These are phyloP conservation scores for Syritta pipiens DNA, from an alignment of 2,888 invertebrate species.

Conservation along the genomic window DNA sequence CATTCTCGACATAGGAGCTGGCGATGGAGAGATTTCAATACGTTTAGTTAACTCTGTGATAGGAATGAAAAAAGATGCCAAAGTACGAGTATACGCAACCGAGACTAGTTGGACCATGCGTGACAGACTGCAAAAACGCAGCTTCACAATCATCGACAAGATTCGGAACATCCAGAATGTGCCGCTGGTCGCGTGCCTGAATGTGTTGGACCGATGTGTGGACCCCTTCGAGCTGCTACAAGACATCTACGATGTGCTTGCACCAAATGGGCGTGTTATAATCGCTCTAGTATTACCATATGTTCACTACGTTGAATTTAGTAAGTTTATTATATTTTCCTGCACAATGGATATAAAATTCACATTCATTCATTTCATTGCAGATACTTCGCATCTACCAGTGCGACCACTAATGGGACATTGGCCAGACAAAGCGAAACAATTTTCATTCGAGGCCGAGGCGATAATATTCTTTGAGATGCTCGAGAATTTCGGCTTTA, in stretches of 20 bases:
- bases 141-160: slow-evolving; percentile 76
- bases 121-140: slow-evolving; percentile 85
- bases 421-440: slow-evolving; percentile 84
- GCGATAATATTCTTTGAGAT: slow-evolving; percentile 84
- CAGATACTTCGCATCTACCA: slow-evolving; percentile 83
- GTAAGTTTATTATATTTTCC: slow-evolving; percentile 78
- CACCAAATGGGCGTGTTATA: slow-evolving; percentile 87
- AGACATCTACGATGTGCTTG: slow-evolving; percentile 86
- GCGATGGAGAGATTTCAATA: slow-evolving; percentile 95
- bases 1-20: slow-evolving; percentile 94
- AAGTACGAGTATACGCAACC: slow-evolving; percentile 89
- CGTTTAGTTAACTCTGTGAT: slow-evolving; percentile 86
- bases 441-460: slow-evolving; percentile 87
- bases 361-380: slow-evolving; percentile 54
- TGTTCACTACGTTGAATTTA: slow-evolving; percentile 95
- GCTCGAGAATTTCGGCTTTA: slow-evolving; percentile 84
- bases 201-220: slow-evolving; percentile 95
- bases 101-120: slow-evolving; percentile 96
- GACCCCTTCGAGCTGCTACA: slow-evolving; percentile 88
- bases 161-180: slow-evolving; percentile 76
- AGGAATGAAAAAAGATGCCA: slow-evolving; percentile 82
- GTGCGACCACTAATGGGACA: slow-evolving; percentile 79
- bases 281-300: slow-evolving; percentile 97
- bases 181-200: slow-evolving; percentile 84
- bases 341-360: not conserved